Percentiles rank a stretch among this genome's conserved stretches.
These are phyloP conservation scores for Upupa epops DNA, from an alignment of 2,113 vertebrate genomes.

Conservation along the genomic window DNA sequence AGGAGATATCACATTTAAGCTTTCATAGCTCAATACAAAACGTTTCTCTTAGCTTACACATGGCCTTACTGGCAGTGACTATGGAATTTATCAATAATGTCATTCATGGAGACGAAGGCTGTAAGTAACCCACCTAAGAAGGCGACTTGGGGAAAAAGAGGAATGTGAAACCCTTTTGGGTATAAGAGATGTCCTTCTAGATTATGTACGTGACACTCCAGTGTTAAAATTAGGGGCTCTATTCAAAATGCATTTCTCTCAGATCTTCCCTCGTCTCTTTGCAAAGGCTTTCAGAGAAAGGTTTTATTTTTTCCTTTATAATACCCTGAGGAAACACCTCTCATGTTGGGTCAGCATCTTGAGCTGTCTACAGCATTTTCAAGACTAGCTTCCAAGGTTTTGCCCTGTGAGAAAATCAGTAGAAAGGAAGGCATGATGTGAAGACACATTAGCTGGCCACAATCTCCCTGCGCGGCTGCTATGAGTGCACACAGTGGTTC, in stretches of 20 bases:
- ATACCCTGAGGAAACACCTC: conserved; percentile 45
- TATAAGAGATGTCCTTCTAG: conserved; percentile 30
- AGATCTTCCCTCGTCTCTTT: conserved; percentile 1
- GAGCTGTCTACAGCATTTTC: conserved; percentile 32
- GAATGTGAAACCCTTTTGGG: conserved; percentile 22
- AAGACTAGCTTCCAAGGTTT: conserved; percentile 24
- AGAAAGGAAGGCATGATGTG: background rate
- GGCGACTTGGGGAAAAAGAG: background rate
- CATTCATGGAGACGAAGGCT: background rate
- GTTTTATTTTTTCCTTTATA: background rate
- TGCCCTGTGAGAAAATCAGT: conserved; percentile 26
- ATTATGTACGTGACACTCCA: background rate
- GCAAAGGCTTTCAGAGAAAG: background rate
- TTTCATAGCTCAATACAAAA: background rate
- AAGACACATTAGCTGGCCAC: background rate
- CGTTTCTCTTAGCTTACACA: background rate
- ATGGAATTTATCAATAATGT: background rate
- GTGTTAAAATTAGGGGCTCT: conserved; percentile 24
- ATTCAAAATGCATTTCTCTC: background rate
- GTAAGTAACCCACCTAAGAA: conserved; percentile 26
- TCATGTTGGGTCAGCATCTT: conserved; percentile 56
- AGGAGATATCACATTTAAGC: background rate
- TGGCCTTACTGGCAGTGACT: background rate
- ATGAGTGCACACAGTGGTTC: background rate
- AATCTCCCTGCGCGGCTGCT: background rate